phyloP scores from a whole-genome alignment of 2,888 invertebrate species.

The Tubiluchus corallicola region DNA sequence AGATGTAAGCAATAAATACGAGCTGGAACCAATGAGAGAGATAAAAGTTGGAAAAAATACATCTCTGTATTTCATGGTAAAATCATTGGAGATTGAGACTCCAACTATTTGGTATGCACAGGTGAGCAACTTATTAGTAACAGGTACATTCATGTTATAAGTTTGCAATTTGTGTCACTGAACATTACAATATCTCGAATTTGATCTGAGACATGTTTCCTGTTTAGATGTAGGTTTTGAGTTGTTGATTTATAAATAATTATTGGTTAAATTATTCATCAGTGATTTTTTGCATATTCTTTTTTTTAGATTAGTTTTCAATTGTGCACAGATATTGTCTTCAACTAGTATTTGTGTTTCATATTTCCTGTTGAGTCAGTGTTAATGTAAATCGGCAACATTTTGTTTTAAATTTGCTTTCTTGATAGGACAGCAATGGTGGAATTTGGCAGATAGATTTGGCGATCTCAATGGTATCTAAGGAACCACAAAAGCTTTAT shows the following conservation, averaged over 20 bases:
- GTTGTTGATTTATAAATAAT: slow-evolving; percentile 1
- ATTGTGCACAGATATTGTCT: too few relatives aligned
- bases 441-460: slow-evolving; percentile 57
- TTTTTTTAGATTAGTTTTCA: too few relatives aligned
- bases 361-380: too few relatives aligned
- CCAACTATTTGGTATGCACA: slow-evolving; percentile 45
- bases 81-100: slow-evolving; percentile 29
- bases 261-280: background rate
- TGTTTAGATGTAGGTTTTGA: too few relatives aligned
- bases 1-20: slow-evolving; percentile 55
- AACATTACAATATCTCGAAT: too few relatives aligned
- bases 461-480: slow-evolving; percentile 35
- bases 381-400: background rate
- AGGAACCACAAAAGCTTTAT: slow-evolving; percentile 35
- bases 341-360: too few relatives aligned
- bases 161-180: too few relatives aligned
- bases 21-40: slow-evolving; percentile 70
- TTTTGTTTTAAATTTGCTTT: slow-evolving; percentile 4
- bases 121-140: slow-evolving; percentile 40
- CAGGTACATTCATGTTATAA: too few relatives aligned
- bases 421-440: slow-evolving; percentile 60
- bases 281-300: too few relatives aligned
- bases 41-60: slow-evolving; percentile 40
- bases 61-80: slow-evolving; percentile 37
- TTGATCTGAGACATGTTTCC: too few relatives aligned